Conservation (phyloP, 2,797 vertebrate genomes). For the Siniperca obscura region DNA sequence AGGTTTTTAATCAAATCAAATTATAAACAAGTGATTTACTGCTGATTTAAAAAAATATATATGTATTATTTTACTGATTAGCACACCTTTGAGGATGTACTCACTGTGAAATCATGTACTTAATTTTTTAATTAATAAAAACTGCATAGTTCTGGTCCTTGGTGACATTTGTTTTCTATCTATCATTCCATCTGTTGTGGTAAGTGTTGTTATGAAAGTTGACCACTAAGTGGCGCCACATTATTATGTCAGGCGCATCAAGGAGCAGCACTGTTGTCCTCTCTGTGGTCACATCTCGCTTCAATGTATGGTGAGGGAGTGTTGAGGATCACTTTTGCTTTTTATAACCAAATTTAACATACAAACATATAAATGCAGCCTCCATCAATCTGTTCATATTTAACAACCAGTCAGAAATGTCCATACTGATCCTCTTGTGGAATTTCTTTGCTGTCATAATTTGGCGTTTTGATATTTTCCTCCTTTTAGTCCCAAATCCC, state of each 20-base stretch:
- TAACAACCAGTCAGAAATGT: background rate
- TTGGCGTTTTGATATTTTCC: background rate
- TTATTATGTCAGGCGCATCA: constrained; percentile 22
- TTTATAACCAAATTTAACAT: background rate
- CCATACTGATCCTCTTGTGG: background rate
- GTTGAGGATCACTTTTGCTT: background rate
- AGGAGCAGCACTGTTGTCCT: background rate
- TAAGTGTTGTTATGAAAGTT: constrained; percentile 26
- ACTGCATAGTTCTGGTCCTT: background rate
- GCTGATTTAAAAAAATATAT: background rate
- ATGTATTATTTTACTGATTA: background rate
- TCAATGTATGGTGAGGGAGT: background rate
- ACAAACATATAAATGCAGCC: background rate
- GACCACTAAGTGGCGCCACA: constrained; percentile 70
- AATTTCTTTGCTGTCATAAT: background rate
- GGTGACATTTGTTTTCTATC: no score
- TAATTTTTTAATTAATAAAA: background rate
- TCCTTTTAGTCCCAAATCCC: background rate
- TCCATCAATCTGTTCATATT: background rate
- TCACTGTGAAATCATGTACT: background rate
- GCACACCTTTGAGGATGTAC: background rate
- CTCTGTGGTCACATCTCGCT: background rate
- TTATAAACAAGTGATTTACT: background rate
- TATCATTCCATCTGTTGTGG: background rate
- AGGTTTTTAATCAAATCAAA: background rate